Conservation (phyloP, 2,797 vertebrate species). For the Coendou prehensilis region DNA sequence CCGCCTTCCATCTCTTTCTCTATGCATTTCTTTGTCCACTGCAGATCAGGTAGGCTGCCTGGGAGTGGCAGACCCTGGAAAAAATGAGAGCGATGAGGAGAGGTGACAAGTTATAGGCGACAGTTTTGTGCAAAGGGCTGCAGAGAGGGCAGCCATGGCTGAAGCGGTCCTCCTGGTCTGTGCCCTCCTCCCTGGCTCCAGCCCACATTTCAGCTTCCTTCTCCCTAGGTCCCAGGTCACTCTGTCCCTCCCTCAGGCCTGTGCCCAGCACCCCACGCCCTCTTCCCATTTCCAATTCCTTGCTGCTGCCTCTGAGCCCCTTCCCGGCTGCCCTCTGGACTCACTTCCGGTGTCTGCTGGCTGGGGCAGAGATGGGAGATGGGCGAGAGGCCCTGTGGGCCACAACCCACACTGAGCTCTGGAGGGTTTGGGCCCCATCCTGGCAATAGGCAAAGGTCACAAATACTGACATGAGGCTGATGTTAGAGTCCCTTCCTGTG, state of each 20-base stretch:
- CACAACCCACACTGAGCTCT: rapidly evolving
- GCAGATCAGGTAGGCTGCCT: not conserved
- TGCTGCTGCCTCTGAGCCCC: not conserved
- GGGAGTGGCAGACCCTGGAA: not conserved
- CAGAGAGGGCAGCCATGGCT: rapidly evolving
- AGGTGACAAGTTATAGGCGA: not conserved
- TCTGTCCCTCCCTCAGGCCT: not conserved
- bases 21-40: not conserved
- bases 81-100: not conserved
- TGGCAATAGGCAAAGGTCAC: not conserved
- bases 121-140: not conserved
- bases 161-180: not conserved
- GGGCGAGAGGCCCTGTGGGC: not conserved
- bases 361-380: not conserved
- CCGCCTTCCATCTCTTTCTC: not conserved
- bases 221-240: not conserved
- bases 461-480: not conserved
- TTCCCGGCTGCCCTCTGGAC: not conserved
- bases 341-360: not conserved
- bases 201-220: not conserved
- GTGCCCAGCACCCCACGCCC: not conserved
- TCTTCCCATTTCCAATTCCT: not conserved
- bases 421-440: not conserved
- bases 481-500: not conserved
- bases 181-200: not conserved